Conservation (phyloP, 2,797 vertebrate species). For the Anas capensis region DNA sequence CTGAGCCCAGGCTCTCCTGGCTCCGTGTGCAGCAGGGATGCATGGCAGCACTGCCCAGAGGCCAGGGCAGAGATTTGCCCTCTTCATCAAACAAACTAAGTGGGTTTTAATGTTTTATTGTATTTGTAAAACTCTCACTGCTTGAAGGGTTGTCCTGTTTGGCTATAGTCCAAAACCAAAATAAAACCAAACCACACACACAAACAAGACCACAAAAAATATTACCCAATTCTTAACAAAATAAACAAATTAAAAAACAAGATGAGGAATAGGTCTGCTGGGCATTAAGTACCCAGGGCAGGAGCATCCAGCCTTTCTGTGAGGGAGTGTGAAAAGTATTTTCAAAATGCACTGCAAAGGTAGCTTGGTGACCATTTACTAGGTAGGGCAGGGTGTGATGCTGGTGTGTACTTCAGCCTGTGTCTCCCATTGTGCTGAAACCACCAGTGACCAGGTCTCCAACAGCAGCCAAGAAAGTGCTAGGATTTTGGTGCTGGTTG, state of each 20-base stretch:
- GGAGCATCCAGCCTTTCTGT: background rate
- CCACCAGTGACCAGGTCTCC: background rate
- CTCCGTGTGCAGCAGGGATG: background rate
- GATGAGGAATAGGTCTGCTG: background rate
- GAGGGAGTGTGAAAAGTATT: background rate
- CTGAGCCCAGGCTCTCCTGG: background rate
- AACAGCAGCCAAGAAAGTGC: background rate
- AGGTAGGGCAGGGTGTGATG: background rate
- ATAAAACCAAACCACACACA: too few species aligned
- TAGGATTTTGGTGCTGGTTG: background rate
- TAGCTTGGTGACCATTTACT: background rate
- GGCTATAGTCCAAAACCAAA: background rate
- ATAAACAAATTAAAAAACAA: background rate
- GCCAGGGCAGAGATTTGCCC: background rate
- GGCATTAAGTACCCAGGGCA: background rate
- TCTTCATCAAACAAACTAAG: background rate
- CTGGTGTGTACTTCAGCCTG: background rate
- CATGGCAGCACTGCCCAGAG: background rate
- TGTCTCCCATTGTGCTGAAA: background rate
- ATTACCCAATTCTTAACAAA: background rate
- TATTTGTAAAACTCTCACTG: background rate
- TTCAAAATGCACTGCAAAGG: background rate
- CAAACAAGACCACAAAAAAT: too few species aligned
- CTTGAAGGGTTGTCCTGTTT: background rate
- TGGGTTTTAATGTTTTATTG: background rate